Conservation (phyloP, 1,140 invertebrate genomes). For the Pteromalus puparum region DNA sequence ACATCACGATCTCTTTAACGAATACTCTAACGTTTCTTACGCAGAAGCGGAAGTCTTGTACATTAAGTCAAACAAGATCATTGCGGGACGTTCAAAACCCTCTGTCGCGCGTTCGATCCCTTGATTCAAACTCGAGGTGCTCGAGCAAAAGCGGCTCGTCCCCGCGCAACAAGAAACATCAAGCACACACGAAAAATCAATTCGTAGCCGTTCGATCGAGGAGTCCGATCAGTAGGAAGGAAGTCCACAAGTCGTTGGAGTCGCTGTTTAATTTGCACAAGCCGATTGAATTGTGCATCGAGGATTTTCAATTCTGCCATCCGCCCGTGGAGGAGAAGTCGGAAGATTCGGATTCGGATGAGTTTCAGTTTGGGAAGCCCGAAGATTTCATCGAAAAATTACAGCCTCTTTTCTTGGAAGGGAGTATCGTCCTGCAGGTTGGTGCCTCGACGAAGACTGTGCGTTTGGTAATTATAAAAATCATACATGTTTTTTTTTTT, state of each 20-base stretch:
- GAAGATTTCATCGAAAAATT: constrained; percentile 11
- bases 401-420: not conserved
- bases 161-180: not conserved
- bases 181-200: not conserved
- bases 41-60: constrained; percentile 61
- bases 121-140: not conserved
- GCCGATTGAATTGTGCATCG: constrained; percentile 56
- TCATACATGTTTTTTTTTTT: not conserved
- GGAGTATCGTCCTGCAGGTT: not conserved
- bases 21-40: constrained; percentile 1
- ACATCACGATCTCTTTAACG: not conserved
- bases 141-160: not conserved
- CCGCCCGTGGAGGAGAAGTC: constrained; percentile 27
- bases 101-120: constrained; percentile 11
- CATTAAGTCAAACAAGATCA: constrained; percentile 49
- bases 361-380: constrained; percentile 19
- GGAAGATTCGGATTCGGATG: constrained; percentile 4
- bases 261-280: constrained; percentile 64
- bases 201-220: not conserved
- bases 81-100: constrained; percentile 49
- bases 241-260: constrained; percentile 59
- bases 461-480: not conserved
- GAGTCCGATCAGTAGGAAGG: constrained; percentile 18
- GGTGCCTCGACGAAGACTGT: not conserved
- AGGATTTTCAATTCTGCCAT: constrained; percentile 42